Conservation (phyloP, 1,140 invertebrate species). For the Lineus longissimus region DNA sequence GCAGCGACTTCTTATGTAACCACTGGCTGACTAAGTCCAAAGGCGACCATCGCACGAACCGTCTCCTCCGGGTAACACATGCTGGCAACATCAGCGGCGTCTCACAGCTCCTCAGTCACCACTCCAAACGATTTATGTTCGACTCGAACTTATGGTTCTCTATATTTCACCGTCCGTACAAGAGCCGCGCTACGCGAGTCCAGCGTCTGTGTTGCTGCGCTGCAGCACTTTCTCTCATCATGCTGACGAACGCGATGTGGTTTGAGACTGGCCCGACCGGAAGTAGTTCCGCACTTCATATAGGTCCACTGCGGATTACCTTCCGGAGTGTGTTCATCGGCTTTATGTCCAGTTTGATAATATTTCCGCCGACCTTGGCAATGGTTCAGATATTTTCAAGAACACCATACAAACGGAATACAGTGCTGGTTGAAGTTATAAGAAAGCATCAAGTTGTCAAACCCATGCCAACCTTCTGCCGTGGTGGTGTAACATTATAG, state of each 20-base stretch:
- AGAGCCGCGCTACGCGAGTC: conserved; percentile 41
- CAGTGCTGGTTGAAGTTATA: conserved; percentile 30
- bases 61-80: conserved; percentile 17
- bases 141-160: conserved; percentile 41
- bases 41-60: conserved; percentile 16
- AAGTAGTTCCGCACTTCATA: conserved; percentile 29
- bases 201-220: conserved; percentile 39
- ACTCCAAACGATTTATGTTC: conserved; percentile 11
- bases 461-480: conserved; percentile 20
- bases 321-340: conserved; percentile 42
- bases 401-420: conserved; percentile 27
- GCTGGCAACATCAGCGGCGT: conserved; percentile 17
- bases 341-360: conserved; percentile 35
- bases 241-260: conserved; percentile 48
- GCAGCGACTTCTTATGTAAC: conserved; percentile 21
- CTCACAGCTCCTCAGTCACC: conserved; percentile 23
- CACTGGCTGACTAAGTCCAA: conserved; percentile 22
- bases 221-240: conserved; percentile 36
- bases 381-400: conserved; percentile 49
- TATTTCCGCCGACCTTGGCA: conserved; percentile 54
- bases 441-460: conserved; percentile 34
- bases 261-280: conserved; percentile 28
- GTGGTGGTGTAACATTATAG: conserved; percentile 34
- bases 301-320: conserved; percentile 53
- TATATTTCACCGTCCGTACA: conserved; percentile 24